Conservation (phyloP, 2,113 vertebrate genomes). For the Athene cunicularia region DNA sequence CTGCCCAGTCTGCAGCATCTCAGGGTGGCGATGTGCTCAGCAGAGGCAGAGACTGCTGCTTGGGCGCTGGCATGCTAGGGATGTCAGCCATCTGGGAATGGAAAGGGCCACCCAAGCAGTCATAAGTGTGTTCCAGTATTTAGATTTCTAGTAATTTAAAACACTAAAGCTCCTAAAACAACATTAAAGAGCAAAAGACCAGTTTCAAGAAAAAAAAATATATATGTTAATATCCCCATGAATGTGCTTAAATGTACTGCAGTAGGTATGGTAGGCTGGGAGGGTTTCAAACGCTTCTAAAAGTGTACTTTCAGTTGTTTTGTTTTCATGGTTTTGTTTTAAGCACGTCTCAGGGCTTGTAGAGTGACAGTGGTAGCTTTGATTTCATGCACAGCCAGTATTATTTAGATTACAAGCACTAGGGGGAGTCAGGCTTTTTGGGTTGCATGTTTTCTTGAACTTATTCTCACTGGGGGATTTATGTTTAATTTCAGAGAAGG, state of each 20-base stretch:
- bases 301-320: background rate
- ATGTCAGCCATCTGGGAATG: background rate
- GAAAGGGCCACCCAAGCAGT: background rate
- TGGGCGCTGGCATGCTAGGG: background rate
- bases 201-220: background rate
- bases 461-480: background rate
- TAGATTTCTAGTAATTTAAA: background rate
- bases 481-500: background rate
- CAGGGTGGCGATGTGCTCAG: background rate
- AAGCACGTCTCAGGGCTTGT: background rate
- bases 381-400: background rate
- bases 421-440: background rate
- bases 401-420: slow-evolving; percentile 4
- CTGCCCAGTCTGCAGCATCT: background rate
- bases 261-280: background rate
- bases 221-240: background rate
- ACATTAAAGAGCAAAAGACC: background rate
- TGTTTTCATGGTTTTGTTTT: background rate
- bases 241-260: background rate
- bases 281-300: background rate
- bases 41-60: background rate
- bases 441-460: background rate
- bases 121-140: background rate
- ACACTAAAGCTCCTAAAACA: background rate
- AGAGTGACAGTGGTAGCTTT: background rate